Conservation (phyloP, 2,113 vertebrate species). For the Oophaga pumilio region DNA sequence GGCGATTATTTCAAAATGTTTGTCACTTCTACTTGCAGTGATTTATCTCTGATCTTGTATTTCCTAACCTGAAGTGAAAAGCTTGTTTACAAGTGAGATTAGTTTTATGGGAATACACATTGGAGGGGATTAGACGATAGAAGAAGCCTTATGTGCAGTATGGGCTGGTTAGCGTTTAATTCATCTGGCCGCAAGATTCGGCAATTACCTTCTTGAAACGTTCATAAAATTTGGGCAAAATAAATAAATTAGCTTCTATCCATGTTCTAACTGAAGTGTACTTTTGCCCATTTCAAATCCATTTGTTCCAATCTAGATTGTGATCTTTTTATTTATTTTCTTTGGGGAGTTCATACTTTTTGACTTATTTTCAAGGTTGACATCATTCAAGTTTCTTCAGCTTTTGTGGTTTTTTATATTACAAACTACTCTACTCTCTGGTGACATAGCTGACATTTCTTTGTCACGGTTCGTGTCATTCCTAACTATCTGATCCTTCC, state of each 20-base stretch:
- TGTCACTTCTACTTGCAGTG: conserved; percentile 65
- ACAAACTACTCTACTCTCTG: not conserved
- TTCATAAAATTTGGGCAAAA: conserved; percentile 29
- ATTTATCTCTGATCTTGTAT: conserved; percentile 65
- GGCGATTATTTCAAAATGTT: conserved; percentile 67
- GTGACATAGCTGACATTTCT: not conserved
- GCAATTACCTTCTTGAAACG: conserved; percentile 47
- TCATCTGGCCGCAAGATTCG: conserved; percentile 49
- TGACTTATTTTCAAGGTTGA: not conserved
- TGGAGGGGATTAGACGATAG: conserved; percentile 53
- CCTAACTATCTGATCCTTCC: not conserved
- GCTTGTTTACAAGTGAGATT: conserved; percentile 61
- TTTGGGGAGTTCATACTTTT: not conserved
- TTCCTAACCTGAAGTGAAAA: conserved; percentile 60
- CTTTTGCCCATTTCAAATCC: not conserved
- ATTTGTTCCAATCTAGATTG: not conserved
- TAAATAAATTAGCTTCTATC: conserved; percentile 15
- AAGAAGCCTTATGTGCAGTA: conserved; percentile 40
- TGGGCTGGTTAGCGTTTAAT: conserved; percentile 42
- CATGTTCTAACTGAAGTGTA: conserved; percentile 6
- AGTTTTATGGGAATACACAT: conserved; percentile 60
- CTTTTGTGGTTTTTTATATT: not conserved
- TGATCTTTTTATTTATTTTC: not conserved
- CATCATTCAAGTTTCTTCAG: not conserved
- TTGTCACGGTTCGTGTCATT: not conserved